Evolutionary conservation across 2,113 vertebrate species (phyloP), one percentile per base, ranked within the genome.

Genomic region (Microcebus tavaratra): DNA sequence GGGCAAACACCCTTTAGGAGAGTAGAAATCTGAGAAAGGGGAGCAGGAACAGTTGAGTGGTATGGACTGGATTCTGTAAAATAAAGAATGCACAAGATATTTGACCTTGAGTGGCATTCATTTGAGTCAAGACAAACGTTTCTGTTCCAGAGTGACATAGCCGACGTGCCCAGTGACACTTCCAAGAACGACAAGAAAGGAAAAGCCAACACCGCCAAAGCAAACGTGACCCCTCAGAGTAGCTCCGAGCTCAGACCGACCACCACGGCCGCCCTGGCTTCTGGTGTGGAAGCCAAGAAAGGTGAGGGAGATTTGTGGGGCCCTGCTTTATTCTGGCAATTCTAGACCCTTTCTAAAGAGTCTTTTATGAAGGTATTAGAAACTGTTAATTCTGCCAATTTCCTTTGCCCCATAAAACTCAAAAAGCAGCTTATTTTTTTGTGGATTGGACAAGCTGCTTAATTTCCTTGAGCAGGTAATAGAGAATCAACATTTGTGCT

Each of bases 171-270:
- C 98, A 99, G 99, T 83, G 99, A 99, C 98, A 99, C 98, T 78
- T 99, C 99, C 1, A 99, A 99, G 98, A 99, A 99, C 0, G 99
- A 99, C 79, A 99, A 99, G 92, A 99, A 99, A 98, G 99, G 99
- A 94, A 99, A 99, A 96, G 98, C 99, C 70, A 99, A 99, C 80
- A 99, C 99, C 0, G 98, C 99, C 92, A 99, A 99, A 98, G 98
- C 99, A 61, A 99, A 95, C 0, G 99, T 99, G 70, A 99, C 99
- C 0, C 99, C 99, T 8, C 99, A 99, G 98, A 99, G 99, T 91
- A 99, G 99, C 97, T 99, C 99, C 0, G 99, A 99, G 96, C 98
- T 99, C 95, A 99, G 98, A 78, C 99, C 99, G 34, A 98, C 98
- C 82, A 98, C 99, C 73, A 99, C 99, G 0, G 90, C 99, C 0